Percentiles rank a stretch among this genome's conserved stretches.
Conservation (phyloP, 35 echinoderm and acorn worm species). For the Apostichopus parvimensis region DNA sequence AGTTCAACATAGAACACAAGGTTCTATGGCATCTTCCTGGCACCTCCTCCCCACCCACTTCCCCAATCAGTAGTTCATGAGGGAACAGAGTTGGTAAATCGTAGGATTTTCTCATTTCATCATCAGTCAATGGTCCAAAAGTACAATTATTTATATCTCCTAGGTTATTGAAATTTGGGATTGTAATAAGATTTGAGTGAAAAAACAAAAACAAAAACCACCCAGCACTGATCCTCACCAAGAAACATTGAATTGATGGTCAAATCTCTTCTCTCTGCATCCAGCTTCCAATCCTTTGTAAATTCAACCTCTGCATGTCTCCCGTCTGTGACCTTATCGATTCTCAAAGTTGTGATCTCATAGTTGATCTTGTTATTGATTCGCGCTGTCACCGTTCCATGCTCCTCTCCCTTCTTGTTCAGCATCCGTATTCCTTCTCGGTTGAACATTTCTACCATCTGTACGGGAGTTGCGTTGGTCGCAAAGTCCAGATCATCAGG, state of each 20-base stretch:
- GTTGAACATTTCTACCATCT: constrained; percentile 95
- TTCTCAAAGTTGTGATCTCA: constrained; percentile 89
- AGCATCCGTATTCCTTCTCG: constrained; percentile 89
- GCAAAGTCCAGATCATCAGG: constrained; percentile 97
- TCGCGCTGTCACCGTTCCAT: constrained; percentile 96
- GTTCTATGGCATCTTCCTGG: too few relatives aligned
- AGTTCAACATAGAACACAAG: too few relatives aligned
- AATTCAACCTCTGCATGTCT: constrained; percentile 98
- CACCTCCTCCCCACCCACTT: too few relatives aligned
- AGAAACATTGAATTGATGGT: constrained; percentile 99
- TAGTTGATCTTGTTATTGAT: constrained; percentile 85
- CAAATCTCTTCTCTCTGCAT: constrained; percentile 96
- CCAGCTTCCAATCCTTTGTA: constrained; percentile 90
- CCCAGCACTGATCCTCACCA: constrained; percentile 37
- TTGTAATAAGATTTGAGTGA: too few relatives aligned
- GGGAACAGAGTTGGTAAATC: too few relatives aligned
- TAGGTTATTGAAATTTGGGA: too few relatives aligned
- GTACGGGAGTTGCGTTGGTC: constrained; percentile 83
- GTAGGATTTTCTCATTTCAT: too few relatives aligned
- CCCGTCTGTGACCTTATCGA: constrained; percentile 89
- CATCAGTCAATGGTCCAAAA: too few relatives aligned
- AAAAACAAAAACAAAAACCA: too few relatives aligned
- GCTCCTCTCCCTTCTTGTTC: constrained; percentile 95
- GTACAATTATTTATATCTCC: too few relatives aligned
- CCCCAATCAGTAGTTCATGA: too few relatives aligned